phyloP scores from a whole-genome alignment of 2,797 vertebrate genomes.

The Otolemur crassicaudatus region DNA sequence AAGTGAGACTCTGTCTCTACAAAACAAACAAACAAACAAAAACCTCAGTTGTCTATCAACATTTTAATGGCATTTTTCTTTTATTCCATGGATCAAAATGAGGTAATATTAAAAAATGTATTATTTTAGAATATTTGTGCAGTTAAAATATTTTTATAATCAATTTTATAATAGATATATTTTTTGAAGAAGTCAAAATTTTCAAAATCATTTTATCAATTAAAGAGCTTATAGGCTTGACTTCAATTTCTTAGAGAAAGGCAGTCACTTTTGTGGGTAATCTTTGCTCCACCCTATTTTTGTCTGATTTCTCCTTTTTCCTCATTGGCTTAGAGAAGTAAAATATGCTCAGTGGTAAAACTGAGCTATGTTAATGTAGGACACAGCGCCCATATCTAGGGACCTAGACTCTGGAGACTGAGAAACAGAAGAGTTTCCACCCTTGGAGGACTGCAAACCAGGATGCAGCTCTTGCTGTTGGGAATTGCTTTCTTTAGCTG shows the following conservation, averaged over 20 bases:
- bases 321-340: neutral
- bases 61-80: slow-evolving; percentile 15
- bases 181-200: neutral
- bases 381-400: neutral
- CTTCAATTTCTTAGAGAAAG: neutral
- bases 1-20: too few relatives aligned
- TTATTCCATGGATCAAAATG: neutral
- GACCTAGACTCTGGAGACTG: too few relatives aligned
- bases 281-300: neutral
- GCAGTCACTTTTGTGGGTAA: neutral
- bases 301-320: neutral
- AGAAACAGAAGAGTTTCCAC: neutral
- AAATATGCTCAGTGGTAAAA: neutral
- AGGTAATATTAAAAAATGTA: neutral
- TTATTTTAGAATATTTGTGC: neutral
- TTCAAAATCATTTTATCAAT: neutral
- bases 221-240: neutral
- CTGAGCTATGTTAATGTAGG: neutral
- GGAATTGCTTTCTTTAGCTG: neutral
- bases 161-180: neutral
- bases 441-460: neutral
- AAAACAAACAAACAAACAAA: too few relatives aligned
- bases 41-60: too few relatives aligned
- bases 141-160: neutral
- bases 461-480: too few relatives aligned